These are phyloP conservation scores for Synanthedon formicaeformis DNA, from an alignment of 2,888 invertebrate species.

Conservation along the genomic window DNA sequence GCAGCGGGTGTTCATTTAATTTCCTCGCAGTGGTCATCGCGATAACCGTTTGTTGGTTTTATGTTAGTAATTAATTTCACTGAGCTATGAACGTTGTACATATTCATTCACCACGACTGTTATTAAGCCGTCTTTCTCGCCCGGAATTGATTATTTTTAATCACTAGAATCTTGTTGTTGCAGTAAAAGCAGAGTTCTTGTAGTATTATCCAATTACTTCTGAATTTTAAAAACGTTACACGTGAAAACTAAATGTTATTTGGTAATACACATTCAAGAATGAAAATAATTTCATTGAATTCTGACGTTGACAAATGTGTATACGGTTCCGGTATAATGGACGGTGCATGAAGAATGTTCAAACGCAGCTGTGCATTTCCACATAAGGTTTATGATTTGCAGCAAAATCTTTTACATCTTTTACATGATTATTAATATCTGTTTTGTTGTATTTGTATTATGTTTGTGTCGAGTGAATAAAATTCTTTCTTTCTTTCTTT, in stretches of 20 bases:
- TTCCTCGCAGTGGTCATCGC: slow-evolving; percentile 44
- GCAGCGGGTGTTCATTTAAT: slow-evolving; percentile 43
- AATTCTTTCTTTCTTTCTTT: too few relatives aligned
- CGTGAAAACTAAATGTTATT: too few relatives aligned
- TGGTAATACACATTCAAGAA: too few relatives aligned
- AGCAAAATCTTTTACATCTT: too few relatives aligned
- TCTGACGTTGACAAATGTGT: not conserved
- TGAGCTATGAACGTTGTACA: slow-evolving; percentile 28
- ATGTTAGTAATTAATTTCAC: slow-evolving; percentile 54
- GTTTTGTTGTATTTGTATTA: too few relatives aligned
- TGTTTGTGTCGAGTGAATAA: too few relatives aligned
- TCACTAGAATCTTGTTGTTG: not conserved
- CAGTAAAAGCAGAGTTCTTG: too few relatives aligned
- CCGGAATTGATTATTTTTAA: slow-evolving; percentile 9
- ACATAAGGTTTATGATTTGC: slow-evolving; percentile 15
- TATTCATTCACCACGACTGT: slow-evolving; percentile 11
- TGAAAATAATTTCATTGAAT: not conserved
- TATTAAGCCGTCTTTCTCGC: slow-evolving; percentile 12
- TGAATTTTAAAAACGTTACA: too few relatives aligned
- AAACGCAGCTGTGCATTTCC: slow-evolving; percentile 9
- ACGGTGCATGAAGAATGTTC: not conserved
- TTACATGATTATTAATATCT: too few relatives aligned
- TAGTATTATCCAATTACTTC: too few relatives aligned
- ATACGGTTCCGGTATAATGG: not conserved
- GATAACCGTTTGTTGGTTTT: slow-evolving; percentile 47